Base-by-base conservation (phyloP, 2,797 vertebrate genomes). In the Urophycis tenuis region DNA sequence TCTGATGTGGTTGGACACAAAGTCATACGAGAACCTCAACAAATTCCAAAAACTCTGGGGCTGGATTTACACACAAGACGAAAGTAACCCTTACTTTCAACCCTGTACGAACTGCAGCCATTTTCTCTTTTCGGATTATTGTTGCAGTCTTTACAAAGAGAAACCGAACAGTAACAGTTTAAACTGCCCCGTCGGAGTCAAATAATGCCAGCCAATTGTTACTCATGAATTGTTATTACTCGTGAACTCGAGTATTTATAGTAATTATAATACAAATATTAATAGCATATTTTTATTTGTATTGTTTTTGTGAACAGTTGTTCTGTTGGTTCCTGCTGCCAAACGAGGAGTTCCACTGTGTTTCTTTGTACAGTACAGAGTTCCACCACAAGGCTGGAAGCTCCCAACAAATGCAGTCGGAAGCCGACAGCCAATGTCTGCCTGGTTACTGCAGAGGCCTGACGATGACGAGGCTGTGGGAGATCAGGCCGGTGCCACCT, bases 1-100 rank as follows among this genome's bases (percentile, higher is more conserved):
- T 83, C 87, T 88, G 78, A 85, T 88, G 86, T 86, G 87, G 88
- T 82, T 1, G 3, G 29, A 75, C 33, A 81, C 69, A 78, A 82
- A 83, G 74, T 79, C 25, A 15, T 39, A 74, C 0, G 7, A 84
- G 81, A 81, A 81, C 83, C 79, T 80, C 41, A 75, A 88, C 86
- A 74, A 85, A 85, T 85, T 85, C 76, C 79, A 80, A 79, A 70
- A 85, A 85, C 79, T 81, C 30, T 35, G 81, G 70, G 82, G 75
- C 39, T 81, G 80, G 83, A 87, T 87, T 87, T 86, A 83, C 79
- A 83, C 85, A 60, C 32, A 80, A 74, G 35, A 77, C 78, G 74
- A 75, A 25, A 75, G 8, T 30, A 36, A 73, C 71, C 39, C 75
- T 74, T 74, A 72, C 10, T 82, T 70, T 53, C 82, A 82, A 84